These are phyloP conservation scores for Anarrhichthys ocellatus DNA, from an alignment of 2,113 vertebrate species.

Conservation along the genomic window DNA sequence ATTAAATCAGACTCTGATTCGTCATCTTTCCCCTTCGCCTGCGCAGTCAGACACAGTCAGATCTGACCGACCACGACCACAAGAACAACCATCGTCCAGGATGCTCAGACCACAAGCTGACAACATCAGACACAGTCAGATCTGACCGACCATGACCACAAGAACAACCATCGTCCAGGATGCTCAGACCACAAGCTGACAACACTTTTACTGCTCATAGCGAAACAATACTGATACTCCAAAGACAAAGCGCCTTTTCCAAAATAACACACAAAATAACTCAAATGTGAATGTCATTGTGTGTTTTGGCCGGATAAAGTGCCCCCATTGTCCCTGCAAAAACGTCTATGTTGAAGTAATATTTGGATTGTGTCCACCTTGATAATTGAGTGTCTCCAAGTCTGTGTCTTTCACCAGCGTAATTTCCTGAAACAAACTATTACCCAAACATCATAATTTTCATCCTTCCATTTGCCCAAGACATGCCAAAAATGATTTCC, in stretches of 20 bases:
- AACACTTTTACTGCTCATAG: constrained; percentile 63
- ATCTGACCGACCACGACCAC: constrained; percentile 47
- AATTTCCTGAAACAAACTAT: constrained; percentile 46
- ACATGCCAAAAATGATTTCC: constrained; percentile 44
- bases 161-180: constrained; percentile 55
- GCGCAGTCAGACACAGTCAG: constrained; percentile 30
- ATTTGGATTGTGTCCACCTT: constrained; percentile 34
- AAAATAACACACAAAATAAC: constrained; percentile 18
- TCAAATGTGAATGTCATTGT: constrained; percentile 36
- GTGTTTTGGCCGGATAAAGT: constrained; percentile 43
- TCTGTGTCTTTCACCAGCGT: constrained; percentile 44
- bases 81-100: constrained; percentile 53
- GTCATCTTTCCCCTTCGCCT: constrained; percentile 56
- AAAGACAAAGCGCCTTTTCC: constrained; percentile 45
- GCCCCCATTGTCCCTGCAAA: constrained; percentile 56
- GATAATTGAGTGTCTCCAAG: constrained; percentile 35
- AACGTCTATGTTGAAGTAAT: constrained; percentile 29
- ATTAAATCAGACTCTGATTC: constrained; percentile 53
- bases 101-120: constrained; percentile 57
- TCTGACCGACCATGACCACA: constrained; percentile 47
- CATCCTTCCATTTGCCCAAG: constrained; percentile 25
- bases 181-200: constrained; percentile 56
- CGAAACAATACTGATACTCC: constrained; percentile 34
- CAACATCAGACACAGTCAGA: constrained; percentile 38
- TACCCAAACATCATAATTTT: constrained; percentile 41